Conservation (phyloP, 2,888 invertebrate species). For the Drosophila atroscutellata region DNA sequence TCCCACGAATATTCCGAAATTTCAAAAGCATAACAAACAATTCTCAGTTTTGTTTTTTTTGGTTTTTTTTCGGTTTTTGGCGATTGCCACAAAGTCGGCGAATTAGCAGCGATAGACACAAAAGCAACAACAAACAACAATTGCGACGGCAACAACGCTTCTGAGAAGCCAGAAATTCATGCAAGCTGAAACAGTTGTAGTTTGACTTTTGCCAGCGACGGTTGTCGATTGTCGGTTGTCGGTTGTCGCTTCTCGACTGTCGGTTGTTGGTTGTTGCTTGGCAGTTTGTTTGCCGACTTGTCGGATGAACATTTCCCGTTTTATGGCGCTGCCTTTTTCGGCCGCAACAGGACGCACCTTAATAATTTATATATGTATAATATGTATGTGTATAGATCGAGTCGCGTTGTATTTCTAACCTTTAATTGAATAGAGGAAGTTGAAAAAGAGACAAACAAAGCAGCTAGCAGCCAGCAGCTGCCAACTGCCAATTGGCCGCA, state of each 20-base stretch:
- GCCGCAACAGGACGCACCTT: constrained; percentile 77
- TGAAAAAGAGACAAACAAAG: constrained; percentile 11
- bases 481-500: constrained; percentile 32
- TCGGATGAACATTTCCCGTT: constrained; percentile 47
- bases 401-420: constrained; percentile 54
- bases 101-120: constrained; percentile 37
- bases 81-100: constrained; percentile 24
- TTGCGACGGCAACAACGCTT: constrained; percentile 20
- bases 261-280: constrained; percentile 25
- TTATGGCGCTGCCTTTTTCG: constrained; percentile 61
- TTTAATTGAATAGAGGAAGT: constrained; percentile 59
- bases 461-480: constrained; percentile 26
- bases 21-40: constrained; percentile 30
- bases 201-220: constrained; percentile 70
- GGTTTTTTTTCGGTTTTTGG: constrained; percentile 20
- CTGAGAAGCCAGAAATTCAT: constrained; percentile 49
- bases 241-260: constrained; percentile 18
- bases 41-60: constrained; percentile 4
- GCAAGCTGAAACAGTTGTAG: constrained; percentile 60
- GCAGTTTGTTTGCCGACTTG: constrained; percentile 32
- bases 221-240: constrained; percentile 34
- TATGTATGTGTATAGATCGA: constrained; percentile 9
- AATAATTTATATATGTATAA: constrained; percentile 34
- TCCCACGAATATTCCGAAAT: constrained; percentile 24
- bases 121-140: constrained; percentile 12